Base-by-base conservation (phyloP, 2,797 vertebrate species). In the Enteromius trimaculatus region DNA sequence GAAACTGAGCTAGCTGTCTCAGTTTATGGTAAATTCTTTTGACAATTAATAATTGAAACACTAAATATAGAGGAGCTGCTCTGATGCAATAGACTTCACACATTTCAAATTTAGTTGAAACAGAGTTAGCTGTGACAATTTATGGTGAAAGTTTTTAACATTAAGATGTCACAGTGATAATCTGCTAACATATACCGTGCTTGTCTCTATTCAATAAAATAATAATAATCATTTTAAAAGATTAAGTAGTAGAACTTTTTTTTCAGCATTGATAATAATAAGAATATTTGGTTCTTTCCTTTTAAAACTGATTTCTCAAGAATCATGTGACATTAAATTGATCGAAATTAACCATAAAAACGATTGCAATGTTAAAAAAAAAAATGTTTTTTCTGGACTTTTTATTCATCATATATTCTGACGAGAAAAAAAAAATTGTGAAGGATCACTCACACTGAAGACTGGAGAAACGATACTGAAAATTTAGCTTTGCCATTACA, bases 41-140 rank as follows among this genome's bases (percentile, higher is more conserved):
- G 8, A 34, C 29, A 65, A 42, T 42, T 42, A 42, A 42, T 79
- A 85, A 80, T 79, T 92, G 88, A 93, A 93, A 92, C 86, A 65
- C 58, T 86, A 53, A 87, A 90, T 87, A 86, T 81, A 31, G 80
- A 85, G 88, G 83, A 89, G 39, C n/a, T 0, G 76, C 47, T 79
- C 79, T 87, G 86, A 42, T 77, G n/a, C 37, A 5, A 9, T 1
- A 75, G 31, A 37, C 31, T 21, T 6, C 51, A 58, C 31, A 75
- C 21, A 58, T 58, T 55, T 75, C 14, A 58, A 4, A 13, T 62
- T 60, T 77, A 77, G 7, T 6, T 4, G 14, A 60, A 23, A 44
- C 8, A 0, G n/a, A 11, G 31, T 34, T 34, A 10, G 13, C 55
- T 26, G 13, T 74, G 47, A n/a, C 49, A 53, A 1, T 74, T 49